Conservation (phyloP, 2,888 invertebrate species). For the Lottia gigantea region DNA sequence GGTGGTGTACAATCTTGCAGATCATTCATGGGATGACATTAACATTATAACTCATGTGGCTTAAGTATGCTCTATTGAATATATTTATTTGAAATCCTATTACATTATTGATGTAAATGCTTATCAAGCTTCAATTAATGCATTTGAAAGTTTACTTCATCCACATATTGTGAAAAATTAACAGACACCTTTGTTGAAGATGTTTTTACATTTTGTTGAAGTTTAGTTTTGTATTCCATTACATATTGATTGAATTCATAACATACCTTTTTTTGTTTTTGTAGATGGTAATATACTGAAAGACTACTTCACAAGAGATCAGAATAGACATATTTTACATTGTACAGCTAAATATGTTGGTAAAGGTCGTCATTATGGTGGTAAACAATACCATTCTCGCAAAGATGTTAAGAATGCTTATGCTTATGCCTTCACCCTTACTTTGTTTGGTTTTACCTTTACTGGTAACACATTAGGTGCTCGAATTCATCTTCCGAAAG, state of each 20-base stretch:
- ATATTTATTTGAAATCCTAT: too few relatives aligned
- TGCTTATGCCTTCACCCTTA: slow-evolving; percentile 48
- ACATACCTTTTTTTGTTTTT: slow-evolving; percentile 15
- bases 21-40: too few relatives aligned
- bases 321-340: slow-evolving; percentile 42
- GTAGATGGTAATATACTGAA: neutral
- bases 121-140: too few relatives aligned
- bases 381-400: slow-evolving; percentile 43
- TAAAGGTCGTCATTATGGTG: slow-evolving; percentile 39
- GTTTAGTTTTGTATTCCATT: neutral
- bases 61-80: too few relatives aligned
- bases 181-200: too few relatives aligned
- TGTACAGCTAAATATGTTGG: slow-evolving; percentile 62
- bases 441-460: slow-evolving; percentile 57
- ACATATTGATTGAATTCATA: neutral
- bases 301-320: slow-evolving; percentile 19
- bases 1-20: too few relatives aligned
- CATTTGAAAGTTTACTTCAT: too few relatives aligned
- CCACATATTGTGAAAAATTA: too few relatives aligned
- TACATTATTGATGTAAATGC: too few relatives aligned
- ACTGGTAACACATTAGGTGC: slow-evolving; percentile 62
- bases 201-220: too few relatives aligned
- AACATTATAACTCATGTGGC: too few relatives aligned
- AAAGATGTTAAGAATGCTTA: slow-evolving; percentile 43
- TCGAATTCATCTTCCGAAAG: slow-evolving; percentile 53